Evolutionary conservation across 2,113 vertebrate species (phyloP), one percentile per base, ranked within the genome.

Genomic region (Camelus dromedarius): DNA sequence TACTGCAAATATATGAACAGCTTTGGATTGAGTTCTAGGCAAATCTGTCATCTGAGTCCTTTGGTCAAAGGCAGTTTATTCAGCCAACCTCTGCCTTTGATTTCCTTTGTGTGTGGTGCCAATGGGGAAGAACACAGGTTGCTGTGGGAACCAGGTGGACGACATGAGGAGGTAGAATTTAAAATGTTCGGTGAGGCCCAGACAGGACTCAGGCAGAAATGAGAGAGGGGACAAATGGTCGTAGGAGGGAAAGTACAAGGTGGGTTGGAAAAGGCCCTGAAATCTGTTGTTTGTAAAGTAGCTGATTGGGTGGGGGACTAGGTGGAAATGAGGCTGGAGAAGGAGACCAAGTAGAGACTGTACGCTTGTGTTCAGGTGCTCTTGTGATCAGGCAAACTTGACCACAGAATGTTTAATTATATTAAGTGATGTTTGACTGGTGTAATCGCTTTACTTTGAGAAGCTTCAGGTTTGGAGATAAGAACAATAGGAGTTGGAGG

Each of bases 351-450:
- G 42, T 28, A 32, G 20, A 66, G 18, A 48, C 30, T 4, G 12
- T 6, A 16, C 15, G 3, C 50, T 42, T 66, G 42, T 18, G n/a
- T 26, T 26, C 14, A 16, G 60, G 38, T 6, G 6, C 76, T 73
- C 2, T 0, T 12, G 42, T 32, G 69, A 60, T n/a, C n/a, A 35
- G 18, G 3, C 18, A 18, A 70, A 66, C 3, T 0, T 24, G 30
- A 42, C 30, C 42, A 0, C 19, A 26, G 8, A 26, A n/a, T n/a
- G 13, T 60, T 77, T 18, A 3, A 15, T 1, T 79, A 4, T 19
- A 56, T 26, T 30, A 42, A 56, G 46, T 42, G 22, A 30, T 19
- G 56, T 24, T 9, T 20, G 87, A 84, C 2, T 52, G 66, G 35
- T 52, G 3, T 30, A 38, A 38, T 32, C 56, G 13, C n/a, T 46